Evolutionary conservation across 2,113 vertebrate genomes (phyloP), one percentile per base, ranked within the genome.

Genomic region (Macaca mulatta): DNA sequence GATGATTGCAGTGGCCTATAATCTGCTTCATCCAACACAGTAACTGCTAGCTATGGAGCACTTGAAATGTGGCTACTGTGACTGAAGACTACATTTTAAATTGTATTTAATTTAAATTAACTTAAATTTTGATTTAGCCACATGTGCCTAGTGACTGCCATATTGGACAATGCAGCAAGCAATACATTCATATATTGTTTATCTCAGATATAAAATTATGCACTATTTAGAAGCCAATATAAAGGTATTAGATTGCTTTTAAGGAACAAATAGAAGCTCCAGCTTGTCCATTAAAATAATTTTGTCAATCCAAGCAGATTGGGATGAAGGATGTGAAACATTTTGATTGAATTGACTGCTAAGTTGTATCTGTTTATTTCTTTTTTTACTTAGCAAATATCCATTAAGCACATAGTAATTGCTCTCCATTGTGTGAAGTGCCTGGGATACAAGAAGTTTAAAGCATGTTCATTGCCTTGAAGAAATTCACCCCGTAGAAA

Each of bases 51-150:
- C 57, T 78, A 67, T 20, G 22, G 43, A 75, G 52, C 23, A 67
- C 30, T 64, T 55, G 75, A 70, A 90, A 59, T 55, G 30, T 86
- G 79, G 27, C 45, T 48, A 23, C 30, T 43, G 30, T 61, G 30
- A 79, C 43, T 40, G 6, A 95, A 59, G 27, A 57, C 38, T 87
- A 40, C 20, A 74, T 85, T 61, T 96, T 38, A 69, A 57, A 59
- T 78, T 67, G 48, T 14, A n/a, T 77, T 89, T 38, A 72, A 84
- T 84, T 89, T 70, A 89, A 35, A 61, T 27, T 84, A 75, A 20
- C 48, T 95, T 84, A 48, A 69, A 78, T 77, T 96, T 85, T 48
- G 38, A 72, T 96, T 43, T 48, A 92, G 78, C 59, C 38, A 82
- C 75, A 77, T n/a, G 13, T 90, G 59, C 18, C 48, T 61, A 61